Base-by-base conservation (phyloP, 2,797 vertebrate genomes). In the Rhinogobio ventralis region DNA sequence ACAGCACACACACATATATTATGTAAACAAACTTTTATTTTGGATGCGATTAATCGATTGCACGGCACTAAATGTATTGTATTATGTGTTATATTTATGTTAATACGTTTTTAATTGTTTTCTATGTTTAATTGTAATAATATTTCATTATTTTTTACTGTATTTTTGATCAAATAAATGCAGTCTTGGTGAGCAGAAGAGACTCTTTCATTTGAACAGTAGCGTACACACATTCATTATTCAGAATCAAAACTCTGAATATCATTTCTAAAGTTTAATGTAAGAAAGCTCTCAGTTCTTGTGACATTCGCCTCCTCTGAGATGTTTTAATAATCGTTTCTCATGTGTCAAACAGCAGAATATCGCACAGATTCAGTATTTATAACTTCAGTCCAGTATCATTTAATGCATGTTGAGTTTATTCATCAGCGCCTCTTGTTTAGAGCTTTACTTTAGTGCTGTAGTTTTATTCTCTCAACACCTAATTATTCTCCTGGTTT, bases 351-450 rank as follows among this genome's bases (percentile, higher is more conserved):
- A n/a, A n/a, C n/a, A n/a, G n/a, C n/a, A n/a, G n/a, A n/a, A 5
- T 49, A 6, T 49, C 42, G 4, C 46, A 49, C 19, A 46, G 23
- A 57, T 62, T 7, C n/a, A 62, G 5, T 7, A 0, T 64, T 30
- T 17, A 17, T 64, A 30, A 17, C 25, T 15, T 30, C 60, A 28
- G 25, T 30, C 20, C 25, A 8, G 60, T 1, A 0, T 64, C 25
- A 15, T 62, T 28, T 28, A 30, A n/a, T 7, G 39, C 25, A 74
- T 60, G 66, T 74, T 25, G 28, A 36, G 83, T 81, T 84, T 64
- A 46, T 53, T 73, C 64, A 64, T 57, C 39, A 14, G 13, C n/a
- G n/a, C n/a, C n/a, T n/a, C 57, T 39, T 71, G 60, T 87, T 78
- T 78, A 71, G 39, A 77, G 33, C 28, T 81, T 55, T 39, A 2